Conservation (phyloP, 2,797 vertebrate genomes). For the Synanceia verrucosa region DNA sequence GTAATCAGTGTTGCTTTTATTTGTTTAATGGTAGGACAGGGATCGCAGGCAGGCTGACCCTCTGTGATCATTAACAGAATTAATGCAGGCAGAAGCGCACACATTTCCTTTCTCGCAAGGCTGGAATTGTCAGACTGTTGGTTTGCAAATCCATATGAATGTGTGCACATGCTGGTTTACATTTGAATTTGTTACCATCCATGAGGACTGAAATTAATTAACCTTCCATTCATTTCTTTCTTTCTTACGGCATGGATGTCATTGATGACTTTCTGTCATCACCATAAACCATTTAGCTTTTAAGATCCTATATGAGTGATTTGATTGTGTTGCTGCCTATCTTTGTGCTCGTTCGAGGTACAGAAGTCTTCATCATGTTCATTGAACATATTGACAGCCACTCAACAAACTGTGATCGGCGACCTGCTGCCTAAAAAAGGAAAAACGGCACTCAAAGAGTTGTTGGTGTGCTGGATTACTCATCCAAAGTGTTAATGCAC, state of each 20-base stretch:
- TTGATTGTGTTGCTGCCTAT: not conserved
- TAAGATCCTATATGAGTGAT: not conserved
- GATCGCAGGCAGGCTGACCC: constrained; percentile 77
- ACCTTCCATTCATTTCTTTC: constrained; percentile 36
- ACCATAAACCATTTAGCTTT: not conserved
- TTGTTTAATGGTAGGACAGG: constrained; percentile 80
- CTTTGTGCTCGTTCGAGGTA: not conserved
- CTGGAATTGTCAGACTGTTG: constrained; percentile 42
- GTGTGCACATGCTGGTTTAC: constrained; percentile 17
- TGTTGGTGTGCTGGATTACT: too few species aligned
- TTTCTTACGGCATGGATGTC: constrained; percentile 30
- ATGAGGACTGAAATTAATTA: constrained; percentile 41
- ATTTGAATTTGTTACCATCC: constrained; percentile 48
- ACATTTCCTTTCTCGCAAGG: constrained; percentile 40
- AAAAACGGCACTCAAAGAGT: too few species aligned
- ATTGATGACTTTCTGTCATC: not conserved
- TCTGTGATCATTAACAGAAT: constrained; percentile 79
- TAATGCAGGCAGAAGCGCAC: constrained; percentile 63
- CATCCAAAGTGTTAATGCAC: too few species aligned
- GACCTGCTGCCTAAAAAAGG: too few species aligned
- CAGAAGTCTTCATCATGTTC: not conserved
- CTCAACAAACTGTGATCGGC: not conserved
- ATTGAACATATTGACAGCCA: not conserved
- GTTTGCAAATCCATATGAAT: constrained; percentile 33
- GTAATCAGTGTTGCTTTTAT: constrained; percentile 83